Evolutionary conservation across 2,797 vertebrate genomes (phyloP), one percentile per base, ranked within the genome.

Genomic region (Siniperca scherzeri): DNA sequence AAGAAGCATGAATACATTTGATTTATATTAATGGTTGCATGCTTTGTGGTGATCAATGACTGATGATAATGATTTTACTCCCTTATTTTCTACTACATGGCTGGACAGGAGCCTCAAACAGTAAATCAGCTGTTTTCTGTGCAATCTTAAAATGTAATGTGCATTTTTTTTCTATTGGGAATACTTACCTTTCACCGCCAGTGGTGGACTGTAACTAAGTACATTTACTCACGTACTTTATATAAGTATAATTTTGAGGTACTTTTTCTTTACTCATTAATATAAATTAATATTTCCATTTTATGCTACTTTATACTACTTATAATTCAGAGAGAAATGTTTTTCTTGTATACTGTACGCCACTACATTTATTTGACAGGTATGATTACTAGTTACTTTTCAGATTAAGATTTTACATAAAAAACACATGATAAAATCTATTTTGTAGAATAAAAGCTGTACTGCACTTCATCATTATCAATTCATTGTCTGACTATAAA

Each of bases 381-480:
- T 5, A 36, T 36, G 36, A 36, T 36, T 36, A 36, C 36, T 36
- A 36, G 36, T 36, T 36, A 7, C 36, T 36, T 36, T 36, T 36
- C 36, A 36, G 36, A 36, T 36, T 36, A 36, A 36, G 36, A 36
- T 7, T 36, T 36, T 36, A 36, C 36, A 36, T 36, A 36, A 36
- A 36, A 36, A 36, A 36, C 36, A 36, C 36, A 36, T 36, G 36
- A 36, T 36, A 36, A 5, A 36, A 36, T 36, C 53, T 5, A 14
- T 61, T 73, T 30, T 38, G 2, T 56, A 30, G 48, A 76, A 61
- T 46, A 77, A 77, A 71, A 68, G 48, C 36, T 66, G 11, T 5
- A 1, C 4, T 3, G 16, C 52, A 36, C 79, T 81, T 75, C 30
- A 53, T 87, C 66, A 81, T 73, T 33, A 75, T 82, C 13, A 68